Evolutionary conservation across 2,888 invertebrate species (phyloP), one percentile per base, ranked within the genome.

Genomic region (Pilophorus perplexus): DNA sequence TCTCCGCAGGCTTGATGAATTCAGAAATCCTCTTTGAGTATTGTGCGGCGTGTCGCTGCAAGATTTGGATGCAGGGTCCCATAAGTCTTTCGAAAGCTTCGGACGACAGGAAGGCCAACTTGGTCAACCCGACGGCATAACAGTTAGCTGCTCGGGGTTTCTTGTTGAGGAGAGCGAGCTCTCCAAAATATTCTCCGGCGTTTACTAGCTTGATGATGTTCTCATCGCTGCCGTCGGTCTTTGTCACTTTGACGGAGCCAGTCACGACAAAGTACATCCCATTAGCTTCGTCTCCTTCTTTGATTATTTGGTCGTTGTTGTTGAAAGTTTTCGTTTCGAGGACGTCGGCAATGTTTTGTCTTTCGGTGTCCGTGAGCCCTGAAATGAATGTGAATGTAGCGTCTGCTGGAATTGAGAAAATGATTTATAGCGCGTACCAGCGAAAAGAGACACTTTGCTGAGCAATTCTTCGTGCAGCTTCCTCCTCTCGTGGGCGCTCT

Each of bases 261-360:
- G 90, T 88, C 80, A 97, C 96, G 44, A 97, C 88, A 79, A 97
- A 96, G 82, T 93, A 97, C 96, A 97, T 97, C 72, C 96, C 96
- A 79, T 96, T 94, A 67, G 95, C 97, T 37, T 83, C 84, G 78
- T 96, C 95, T 20, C 95, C 85, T 81, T 97, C 95, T 75, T 87
- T 87, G 76, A 97, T 95, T 77, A 97, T 94, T 76, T 86, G 82
- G 73, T 90, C 88, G 70, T 88, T 89, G 76, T 87, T 83, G 70
- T 80, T 78, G 77, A 84, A 89, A 59, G 84, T 81, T 78, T 87
- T 88, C 72, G 95, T 89, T 72, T 88, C 83, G 72, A 98, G 82
- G 55, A 97, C 97, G 80, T 97, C 97, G 62, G 96, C 95, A 72
- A 98, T 82, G 82, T 96, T 97, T 85, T 96, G 93, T 75, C 95